Base-by-base conservation (phyloP, 2,888 invertebrate species). In the Salticus scenicus region DNA sequence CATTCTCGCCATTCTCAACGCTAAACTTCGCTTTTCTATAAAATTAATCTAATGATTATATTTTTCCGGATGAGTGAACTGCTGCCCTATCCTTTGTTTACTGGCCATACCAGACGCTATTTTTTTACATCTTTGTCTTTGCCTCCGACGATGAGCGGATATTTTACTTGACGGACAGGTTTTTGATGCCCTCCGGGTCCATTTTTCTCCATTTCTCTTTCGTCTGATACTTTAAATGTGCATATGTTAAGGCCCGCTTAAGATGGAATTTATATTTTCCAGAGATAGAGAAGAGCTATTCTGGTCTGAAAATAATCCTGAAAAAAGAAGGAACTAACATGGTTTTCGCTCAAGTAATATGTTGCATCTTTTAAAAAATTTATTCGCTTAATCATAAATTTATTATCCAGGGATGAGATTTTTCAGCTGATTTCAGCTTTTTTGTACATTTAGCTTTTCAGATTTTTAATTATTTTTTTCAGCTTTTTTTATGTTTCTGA, bases 81-180 rank as follows among this genome's bases (percentile, higher is more conserved):
- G 51, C 37, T 57, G 51, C 41, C 24, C 70, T 37, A 76, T 83
- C 83, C 67, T 76, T 83, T 76, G 76, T 83, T 72, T 76, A 72
- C 51, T 27, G 37, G 67, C 30, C 76, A 67, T 31, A 67, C 66
- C 76, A 67, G 67, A 67, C 67, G 33, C 37, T 20, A 37, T 67
- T 67, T 67, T 31, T 51, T 70, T 12, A 51, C 33, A 41, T 78
- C 41, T 37, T 33, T 57, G 37, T 71, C 41, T 24, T 24, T 41
- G 24, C 41, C 41, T 20, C 14, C 20, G 33, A 33, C 57, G 57
- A 63, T 27, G 31, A 69, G 24, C 37, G 30, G 30, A 66, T 66
- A n/a, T n/a, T 27, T 66, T 28, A 47, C 47, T 47, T 47, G 74
- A 75, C 75, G 51, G 70, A 82, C 81, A 70, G 81, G 81, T 82